These are phyloP conservation scores for Heteropelma amictum DNA, from an alignment of 2,888 invertebrate species.

Conservation along the genomic window DNA sequence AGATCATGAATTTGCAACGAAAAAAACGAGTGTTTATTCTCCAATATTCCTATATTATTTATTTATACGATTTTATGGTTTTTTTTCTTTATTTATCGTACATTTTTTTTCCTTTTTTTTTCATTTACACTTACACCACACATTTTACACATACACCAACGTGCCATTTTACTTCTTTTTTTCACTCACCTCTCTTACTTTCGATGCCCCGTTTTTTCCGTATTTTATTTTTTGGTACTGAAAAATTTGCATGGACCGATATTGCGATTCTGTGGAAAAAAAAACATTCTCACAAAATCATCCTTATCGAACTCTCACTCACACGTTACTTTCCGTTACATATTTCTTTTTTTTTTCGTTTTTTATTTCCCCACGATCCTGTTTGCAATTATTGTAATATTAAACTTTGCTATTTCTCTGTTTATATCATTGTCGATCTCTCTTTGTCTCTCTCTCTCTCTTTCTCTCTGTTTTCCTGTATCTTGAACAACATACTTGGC, in stretches of 20 bases:
- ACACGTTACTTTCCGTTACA: constrained; percentile 25
- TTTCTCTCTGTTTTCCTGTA: constrained; percentile 50
- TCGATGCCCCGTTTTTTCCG: constrained; percentile 35
- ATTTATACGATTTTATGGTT: constrained; percentile 51
- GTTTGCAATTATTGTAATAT: constrained; percentile 45
- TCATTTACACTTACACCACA: constrained; percentile 58
- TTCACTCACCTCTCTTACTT: constrained; percentile 42
- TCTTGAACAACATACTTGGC: constrained; percentile 60
- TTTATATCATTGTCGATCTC: constrained; percentile 2
- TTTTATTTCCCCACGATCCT: constrained; percentile 38
- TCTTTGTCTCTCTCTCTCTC: constrained; percentile 25
- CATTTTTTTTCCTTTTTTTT: constrained; percentile 61
- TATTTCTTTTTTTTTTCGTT: constrained; percentile 31
- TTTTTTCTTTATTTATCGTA: constrained; percentile 57
- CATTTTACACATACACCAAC: constrained; percentile 56
- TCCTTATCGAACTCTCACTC: constrained; percentile 14
- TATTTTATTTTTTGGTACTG: constrained; percentile 26
- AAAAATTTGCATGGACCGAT: constrained; percentile 61
- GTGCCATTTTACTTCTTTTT: constrained; percentile 51
- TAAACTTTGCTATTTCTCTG: constrained; percentile 19
- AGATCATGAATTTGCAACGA: constrained; percentile 39
- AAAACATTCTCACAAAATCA: constrained; percentile 8
- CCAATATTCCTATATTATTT: constrained; percentile 46
- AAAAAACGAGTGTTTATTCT: constrained; percentile 40
- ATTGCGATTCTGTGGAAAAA: constrained; percentile 60